phyloP scores from a whole-genome alignment of 1,140 invertebrate genomes.

The Pseudomyrmex cubaensis region DNA sequence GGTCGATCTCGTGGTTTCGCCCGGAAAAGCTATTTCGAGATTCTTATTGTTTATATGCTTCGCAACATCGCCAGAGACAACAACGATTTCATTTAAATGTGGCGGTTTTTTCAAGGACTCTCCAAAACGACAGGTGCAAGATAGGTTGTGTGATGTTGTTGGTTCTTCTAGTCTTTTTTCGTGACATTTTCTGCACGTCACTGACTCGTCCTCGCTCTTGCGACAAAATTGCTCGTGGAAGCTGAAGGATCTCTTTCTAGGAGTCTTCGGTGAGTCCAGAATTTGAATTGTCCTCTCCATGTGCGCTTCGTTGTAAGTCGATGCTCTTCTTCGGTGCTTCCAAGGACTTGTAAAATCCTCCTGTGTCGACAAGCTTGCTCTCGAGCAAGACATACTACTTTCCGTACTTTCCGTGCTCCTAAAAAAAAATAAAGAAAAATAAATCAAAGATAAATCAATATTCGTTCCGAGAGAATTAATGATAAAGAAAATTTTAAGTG shows the following conservation, averaged over 20 bases:
- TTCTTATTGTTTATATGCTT: slow-evolving; percentile 64
- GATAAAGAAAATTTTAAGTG: no score
- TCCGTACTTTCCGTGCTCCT: slow-evolving; percentile 76
- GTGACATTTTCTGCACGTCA: slow-evolving; percentile 40
- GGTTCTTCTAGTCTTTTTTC: slow-evolving; percentile 45
- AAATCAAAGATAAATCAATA: not conserved
- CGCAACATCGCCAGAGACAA: slow-evolving; percentile 83
- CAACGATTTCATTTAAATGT: slow-evolving; percentile 85
- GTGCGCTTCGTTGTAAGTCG: slow-evolving; percentile 85
- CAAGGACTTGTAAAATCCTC: slow-evolving; percentile 74
- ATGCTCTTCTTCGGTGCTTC: slow-evolving; percentile 83
- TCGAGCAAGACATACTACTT: slow-evolving; percentile 76
- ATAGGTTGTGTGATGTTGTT: slow-evolving; percentile 87
- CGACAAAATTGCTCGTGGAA: slow-evolving; percentile 82
- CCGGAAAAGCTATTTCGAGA: slow-evolving; percentile 41
- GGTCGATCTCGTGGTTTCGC: not conserved
- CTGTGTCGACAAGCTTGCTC: slow-evolving; percentile 71
- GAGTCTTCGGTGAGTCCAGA: slow-evolving; percentile 75
- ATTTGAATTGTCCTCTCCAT: slow-evolving; percentile 75
- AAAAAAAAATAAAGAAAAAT: not conserved
- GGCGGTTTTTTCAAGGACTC: slow-evolving; percentile 85
- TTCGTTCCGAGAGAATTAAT: no score
- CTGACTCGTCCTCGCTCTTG: slow-evolving; percentile 67
- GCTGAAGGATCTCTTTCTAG: slow-evolving; percentile 84
- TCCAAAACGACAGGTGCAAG: slow-evolving; percentile 92